Conservation (phyloP, 2,113 vertebrate genomes). For the Dermatemys mawii region DNA sequence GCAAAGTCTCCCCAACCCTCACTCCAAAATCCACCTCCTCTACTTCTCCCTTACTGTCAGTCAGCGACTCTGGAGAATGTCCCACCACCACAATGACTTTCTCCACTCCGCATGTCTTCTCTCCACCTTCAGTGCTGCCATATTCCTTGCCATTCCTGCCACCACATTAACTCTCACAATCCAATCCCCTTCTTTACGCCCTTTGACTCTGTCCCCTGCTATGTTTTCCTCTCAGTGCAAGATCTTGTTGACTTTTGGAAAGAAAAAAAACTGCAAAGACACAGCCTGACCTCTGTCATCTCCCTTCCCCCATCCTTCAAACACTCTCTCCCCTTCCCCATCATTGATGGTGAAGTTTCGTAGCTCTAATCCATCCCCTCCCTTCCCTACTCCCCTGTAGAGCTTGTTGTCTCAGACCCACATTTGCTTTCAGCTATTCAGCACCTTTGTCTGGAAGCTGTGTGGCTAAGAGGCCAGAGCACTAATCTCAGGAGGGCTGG, state of each 20-base stretch:
- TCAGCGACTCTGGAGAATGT: background rate
- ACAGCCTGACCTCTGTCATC: background rate
- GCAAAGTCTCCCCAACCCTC: background rate
- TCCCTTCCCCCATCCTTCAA: background rate
- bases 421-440: background rate
- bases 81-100: background rate
- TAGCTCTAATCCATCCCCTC: background rate
- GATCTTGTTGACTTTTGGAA: background rate
- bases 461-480: background rate
- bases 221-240: background rate
- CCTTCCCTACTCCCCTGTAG: no score
- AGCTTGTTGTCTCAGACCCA: background rate
- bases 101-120: background rate
- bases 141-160: background rate
- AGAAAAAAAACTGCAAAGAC: background rate
- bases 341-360: background rate
- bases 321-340: background rate
- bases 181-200: background rate
- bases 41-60: background rate
- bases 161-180: background rate
- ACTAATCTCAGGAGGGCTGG: background rate
- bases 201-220: background rate
- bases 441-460: background rate
- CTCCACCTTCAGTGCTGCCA: background rate
- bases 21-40: background rate